Conservation (phyloP, 1,140 invertebrate species). For the Heliothis subflexa region DNA sequence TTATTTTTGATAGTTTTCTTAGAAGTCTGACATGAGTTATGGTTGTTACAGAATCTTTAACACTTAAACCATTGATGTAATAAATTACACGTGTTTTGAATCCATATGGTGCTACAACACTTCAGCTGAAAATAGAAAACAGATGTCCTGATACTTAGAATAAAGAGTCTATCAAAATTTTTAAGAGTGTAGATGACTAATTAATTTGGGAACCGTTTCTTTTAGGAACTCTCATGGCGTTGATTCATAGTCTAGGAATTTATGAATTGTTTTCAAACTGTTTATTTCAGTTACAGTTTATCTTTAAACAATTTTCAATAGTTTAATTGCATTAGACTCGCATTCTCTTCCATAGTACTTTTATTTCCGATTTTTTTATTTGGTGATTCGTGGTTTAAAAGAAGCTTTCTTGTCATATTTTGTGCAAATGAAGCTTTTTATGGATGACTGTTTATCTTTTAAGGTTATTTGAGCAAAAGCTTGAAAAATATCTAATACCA, state of each 20-base stretch:
- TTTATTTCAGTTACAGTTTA: conserved; percentile 3
- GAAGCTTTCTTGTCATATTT: background rate
- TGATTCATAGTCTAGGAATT: conserved; percentile 46
- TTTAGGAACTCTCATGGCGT: conserved; percentile 45
- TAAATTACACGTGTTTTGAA: conserved; percentile 31
- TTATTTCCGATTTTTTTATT: background rate
- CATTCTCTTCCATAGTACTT: background rate
- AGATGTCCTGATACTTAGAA: conserved; percentile 35
- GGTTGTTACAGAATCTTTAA: background rate
- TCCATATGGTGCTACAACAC: conserved; percentile 31
- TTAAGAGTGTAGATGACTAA: conserved; percentile 46
- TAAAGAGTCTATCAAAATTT: conserved; percentile 43
- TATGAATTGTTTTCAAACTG: background rate
- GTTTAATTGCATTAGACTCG: conserved; percentile 21
- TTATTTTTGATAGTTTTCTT: background rate
- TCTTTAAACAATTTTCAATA: conserved; percentile 14
- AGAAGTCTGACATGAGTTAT: too few relatives aligned
- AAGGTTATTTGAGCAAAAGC: too few relatives aligned
- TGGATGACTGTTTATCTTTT: too few relatives aligned
- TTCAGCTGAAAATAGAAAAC: conserved; percentile 41
- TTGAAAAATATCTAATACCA: too few relatives aligned
- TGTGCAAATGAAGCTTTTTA: background rate
- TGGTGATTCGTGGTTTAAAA: background rate
- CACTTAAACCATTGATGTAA: background rate
- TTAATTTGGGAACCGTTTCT: conserved; percentile 52